These are phyloP conservation scores for Aporrectodea caliginosa DNA, from an alignment of 1,140 invertebrate species.

Conservation along the genomic window DNA sequence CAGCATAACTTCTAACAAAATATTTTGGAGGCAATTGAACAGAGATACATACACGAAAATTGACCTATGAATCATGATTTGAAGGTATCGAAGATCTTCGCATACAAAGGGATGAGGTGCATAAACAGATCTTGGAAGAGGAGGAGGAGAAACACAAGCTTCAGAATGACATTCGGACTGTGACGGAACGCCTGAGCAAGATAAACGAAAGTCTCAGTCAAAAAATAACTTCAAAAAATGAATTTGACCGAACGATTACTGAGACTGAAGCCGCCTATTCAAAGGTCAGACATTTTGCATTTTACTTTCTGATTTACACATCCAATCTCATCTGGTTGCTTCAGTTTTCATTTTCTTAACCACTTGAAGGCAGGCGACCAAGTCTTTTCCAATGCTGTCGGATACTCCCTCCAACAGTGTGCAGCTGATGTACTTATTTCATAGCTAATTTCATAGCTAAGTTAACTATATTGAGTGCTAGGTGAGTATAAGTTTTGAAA, in stretches of 20 bases:
- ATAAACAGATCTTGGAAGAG: conserved; percentile 57
- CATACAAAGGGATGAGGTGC: conserved; percentile 56
- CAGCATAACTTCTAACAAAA: too few species aligned
- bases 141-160: conserved; percentile 60
- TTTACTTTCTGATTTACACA: background rate
- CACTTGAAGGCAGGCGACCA: background rate
- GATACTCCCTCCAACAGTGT: background rate
- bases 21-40: too few species aligned
- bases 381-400: background rate
- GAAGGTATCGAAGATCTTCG: conserved; percentile 62
- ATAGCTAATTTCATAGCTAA: background rate
- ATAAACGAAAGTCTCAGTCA: conserved; percentile 61
- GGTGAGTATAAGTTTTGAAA: too few species aligned
- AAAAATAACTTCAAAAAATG: conserved; percentile 58
- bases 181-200: conserved; percentile 58
- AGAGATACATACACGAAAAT: too few species aligned
- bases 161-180: conserved; percentile 59
- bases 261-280: conserved; percentile 62
- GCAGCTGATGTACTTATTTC: background rate
- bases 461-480: too few species aligned
- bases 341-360: background rate
- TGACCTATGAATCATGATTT: too few species aligned
- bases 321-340: background rate
- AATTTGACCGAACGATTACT: conserved; percentile 61
- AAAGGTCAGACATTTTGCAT: conserved; percentile 52